Base-by-base conservation (phyloP, 2,888 invertebrate genomes). In the Vanessa cardui region DNA sequence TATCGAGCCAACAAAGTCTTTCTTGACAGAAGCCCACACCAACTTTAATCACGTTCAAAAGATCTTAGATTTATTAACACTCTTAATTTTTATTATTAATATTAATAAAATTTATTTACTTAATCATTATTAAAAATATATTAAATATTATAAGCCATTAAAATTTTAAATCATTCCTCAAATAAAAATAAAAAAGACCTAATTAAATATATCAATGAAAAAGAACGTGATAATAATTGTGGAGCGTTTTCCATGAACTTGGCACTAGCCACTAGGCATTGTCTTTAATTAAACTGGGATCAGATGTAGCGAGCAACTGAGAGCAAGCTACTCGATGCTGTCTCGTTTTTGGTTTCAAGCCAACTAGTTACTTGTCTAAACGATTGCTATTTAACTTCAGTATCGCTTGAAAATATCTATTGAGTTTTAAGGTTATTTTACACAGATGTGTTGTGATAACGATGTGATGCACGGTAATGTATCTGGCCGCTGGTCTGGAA, bases 231-330 rank as follows among this genome's bases (percentile, higher is more conserved):
- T 58, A 64, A 64, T 58, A 50, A 50, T 64, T 59, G 50, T 64
- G 15, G 21, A 50, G 50, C 64, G 64, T 67, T 69, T 74, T 73
- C 49, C 64, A 69, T 72, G 72, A 73, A 77, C 77, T 82, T 82
- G 81, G 81, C 80, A 79, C 74, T 64, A 70, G 74, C 64, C 71
- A 70, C 74, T 70, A 77, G 74, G 77, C 82, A 78, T 78, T 82
- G 82, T 79, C 79, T 84, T 84, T 87, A 88, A 89, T 88, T 88
- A 88, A 87, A 86, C 83, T 74, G 78, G 85, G 87, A 89, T 89
- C 88, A 86, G 84, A 83, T 85, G 84, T 82, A 81, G 83, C 82
- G 78, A 66, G 64, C 65, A 64, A 70, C 70, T 72, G 73, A 71
- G 71, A 71, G 73, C 70, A 60, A 63, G 70, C 66, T 47, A 67